Conservation (phyloP, 2,113 vertebrate species). For the Cervus canadensis region DNA sequence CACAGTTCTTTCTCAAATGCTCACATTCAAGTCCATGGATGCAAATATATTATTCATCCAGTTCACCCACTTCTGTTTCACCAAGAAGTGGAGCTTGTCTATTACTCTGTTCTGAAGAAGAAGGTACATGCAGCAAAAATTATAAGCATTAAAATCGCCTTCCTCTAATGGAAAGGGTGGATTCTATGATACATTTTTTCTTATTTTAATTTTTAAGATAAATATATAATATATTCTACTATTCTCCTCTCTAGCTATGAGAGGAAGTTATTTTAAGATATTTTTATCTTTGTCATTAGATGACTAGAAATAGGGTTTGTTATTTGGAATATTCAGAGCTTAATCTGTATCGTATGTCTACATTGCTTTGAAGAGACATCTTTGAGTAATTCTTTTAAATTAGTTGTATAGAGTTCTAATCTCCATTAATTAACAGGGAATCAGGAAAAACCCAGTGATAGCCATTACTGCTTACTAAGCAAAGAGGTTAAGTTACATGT, state of each 20-base stretch:
- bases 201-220: background rate
- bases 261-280: background rate
- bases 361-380: background rate
- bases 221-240: background rate
- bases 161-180: background rate
- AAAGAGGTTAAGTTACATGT: conserved; percentile 67
- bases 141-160: background rate
- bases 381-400: background rate
- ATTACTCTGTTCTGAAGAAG: background rate
- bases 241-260: background rate
- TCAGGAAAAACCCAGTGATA: background rate
- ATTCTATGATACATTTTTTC: background rate
- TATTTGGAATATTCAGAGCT: background rate
- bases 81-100: background rate
- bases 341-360: background rate
- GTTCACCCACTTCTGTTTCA: background rate
- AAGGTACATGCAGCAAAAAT: background rate
- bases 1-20: background rate
- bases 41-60: background rate
- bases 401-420: background rate
- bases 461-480: conserved; percentile 67
- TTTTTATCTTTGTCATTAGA: background rate
- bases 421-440: background rate
- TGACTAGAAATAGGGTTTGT: background rate
- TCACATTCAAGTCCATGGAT: background rate